phyloP scores from a whole-genome alignment of 2,113 vertebrate species.

The Egretta garzetta region DNA sequence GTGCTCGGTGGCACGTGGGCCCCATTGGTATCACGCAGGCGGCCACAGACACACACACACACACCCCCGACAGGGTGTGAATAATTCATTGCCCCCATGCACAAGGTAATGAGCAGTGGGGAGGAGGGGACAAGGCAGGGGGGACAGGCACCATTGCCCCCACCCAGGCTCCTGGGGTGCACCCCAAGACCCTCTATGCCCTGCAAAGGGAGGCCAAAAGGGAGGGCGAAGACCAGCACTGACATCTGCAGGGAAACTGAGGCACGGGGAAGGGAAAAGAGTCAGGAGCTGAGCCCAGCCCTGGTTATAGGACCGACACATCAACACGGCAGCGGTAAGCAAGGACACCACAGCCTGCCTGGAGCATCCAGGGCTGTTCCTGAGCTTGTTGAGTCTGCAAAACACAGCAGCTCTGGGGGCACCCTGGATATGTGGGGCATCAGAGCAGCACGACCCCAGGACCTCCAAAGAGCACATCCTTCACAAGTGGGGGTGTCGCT shows the following conservation, averaged over 20 bases:
- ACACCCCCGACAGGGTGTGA: background rate
- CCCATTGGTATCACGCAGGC: background rate
- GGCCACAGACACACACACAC: background rate
- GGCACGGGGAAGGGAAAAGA: background rate
- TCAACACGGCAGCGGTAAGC: fast-evolving
- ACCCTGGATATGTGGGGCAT: background rate
- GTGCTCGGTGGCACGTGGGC: background rate
- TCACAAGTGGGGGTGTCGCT: fast-evolving
- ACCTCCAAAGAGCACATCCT: background rate
- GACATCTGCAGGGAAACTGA: background rate
- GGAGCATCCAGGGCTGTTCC: background rate
- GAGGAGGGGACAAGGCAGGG: background rate
- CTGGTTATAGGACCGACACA: background rate
- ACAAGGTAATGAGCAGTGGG: fast-evolving
- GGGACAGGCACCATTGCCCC: background rate
- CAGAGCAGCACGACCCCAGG: background rate
- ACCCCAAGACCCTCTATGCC: background rate
- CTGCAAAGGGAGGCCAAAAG: background rate
- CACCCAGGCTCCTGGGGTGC: background rate
- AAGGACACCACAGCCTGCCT: background rate
- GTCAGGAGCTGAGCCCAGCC: background rate
- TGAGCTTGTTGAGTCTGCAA: background rate
- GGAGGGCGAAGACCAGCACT: background rate
- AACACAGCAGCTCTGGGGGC: background rate
- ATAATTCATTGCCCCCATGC: background rate